Percentiles rank a stretch among this genome's conserved stretches.
These are phyloP conservation scores for Micrasema minimum DNA, from an alignment of 1,140 invertebrate genomes.

Conservation along the genomic window DNA sequence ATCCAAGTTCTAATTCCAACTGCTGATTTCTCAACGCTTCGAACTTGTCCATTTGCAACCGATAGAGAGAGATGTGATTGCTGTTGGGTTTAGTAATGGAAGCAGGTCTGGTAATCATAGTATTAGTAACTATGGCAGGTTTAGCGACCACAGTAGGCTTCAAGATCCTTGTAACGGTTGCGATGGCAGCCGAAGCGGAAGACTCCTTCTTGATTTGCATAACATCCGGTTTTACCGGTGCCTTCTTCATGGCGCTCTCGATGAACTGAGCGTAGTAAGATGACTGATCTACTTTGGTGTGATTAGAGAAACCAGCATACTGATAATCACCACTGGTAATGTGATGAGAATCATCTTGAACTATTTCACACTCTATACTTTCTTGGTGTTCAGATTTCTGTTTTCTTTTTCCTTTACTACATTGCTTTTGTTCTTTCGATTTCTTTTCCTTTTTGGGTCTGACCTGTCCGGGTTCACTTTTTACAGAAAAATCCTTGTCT, in stretches of 20 bases:
- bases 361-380: conserved; percentile 13
- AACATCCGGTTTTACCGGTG: background rate
- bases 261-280: no score
- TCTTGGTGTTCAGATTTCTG: background rate
- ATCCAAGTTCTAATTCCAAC: conserved; percentile 21
- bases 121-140: background rate
- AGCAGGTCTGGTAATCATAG: background rate
- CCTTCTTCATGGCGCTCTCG: background rate
- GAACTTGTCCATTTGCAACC: conserved; percentile 38
- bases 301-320: no score
- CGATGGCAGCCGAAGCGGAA: background rate
- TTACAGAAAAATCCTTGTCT: background rate
- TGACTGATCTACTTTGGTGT: no score
- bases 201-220: background rate
- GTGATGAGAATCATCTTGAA: conserved; percentile 10
- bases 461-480: background rate
- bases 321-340: background rate
- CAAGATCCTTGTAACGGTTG: background rate
- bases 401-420: conserved; percentile 23
- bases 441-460: conserved; percentile 1
- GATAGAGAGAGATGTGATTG: conserved; percentile 15
- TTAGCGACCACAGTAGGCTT: no score
- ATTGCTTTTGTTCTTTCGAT: conserved; percentile 9
- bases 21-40: conserved; percentile 26
- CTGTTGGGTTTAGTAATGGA: background rate